Base-by-base conservation (phyloP, 2,113 vertebrate species). In the Chroicocephalus ridibundus region DNA sequence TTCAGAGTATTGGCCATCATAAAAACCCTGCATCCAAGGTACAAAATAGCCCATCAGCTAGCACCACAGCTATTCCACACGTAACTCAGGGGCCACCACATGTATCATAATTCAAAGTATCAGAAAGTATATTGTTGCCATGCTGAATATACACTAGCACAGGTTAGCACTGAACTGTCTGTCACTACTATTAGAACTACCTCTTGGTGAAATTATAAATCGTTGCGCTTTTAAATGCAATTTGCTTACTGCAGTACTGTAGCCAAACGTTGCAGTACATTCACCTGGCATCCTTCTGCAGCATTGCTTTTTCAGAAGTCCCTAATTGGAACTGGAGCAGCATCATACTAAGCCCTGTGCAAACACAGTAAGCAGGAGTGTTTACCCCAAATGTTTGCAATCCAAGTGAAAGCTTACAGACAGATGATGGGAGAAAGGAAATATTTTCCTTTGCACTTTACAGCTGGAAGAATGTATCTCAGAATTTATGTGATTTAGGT, bases 1-100 rank as follows among this genome's bases (percentile, higher is more conserved):
- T 98, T 98, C 97, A 98, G 98, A 96, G 98, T 95, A 98, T 97
- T 97, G 97, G 98, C 97, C 97, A 97, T 97, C 98, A 98, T 98
- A 98, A 98, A 98, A 98, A 95, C 96, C 94, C 97, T 94, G 94
- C 96, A 97, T 92, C 96, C 94, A 90, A 97, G 96, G 98, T 96
- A 98, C 96, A 96, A 94, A 96, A 86, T 71, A 96, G 94, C 95
- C 97, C 97, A 96, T 94, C 97, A 94, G 86, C 96, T 82, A 94
- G 94, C 82, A 95, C 95, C 42, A n/a, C 89, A 95, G 74, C 94
- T 76, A 66, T 94, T 97, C 93, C 85, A 70, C 92, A 87, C 76
- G 71, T 77, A 96, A 80, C 83, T 83, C 62, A 21, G 94, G 93
- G 95, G 70, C 97, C 87, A 94, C 90, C 52, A 24, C 1, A 7